Evolutionary conservation across 2,888 invertebrate species (phyloP).

Genomic region (Lasioglossum zephyrum): DNA sequence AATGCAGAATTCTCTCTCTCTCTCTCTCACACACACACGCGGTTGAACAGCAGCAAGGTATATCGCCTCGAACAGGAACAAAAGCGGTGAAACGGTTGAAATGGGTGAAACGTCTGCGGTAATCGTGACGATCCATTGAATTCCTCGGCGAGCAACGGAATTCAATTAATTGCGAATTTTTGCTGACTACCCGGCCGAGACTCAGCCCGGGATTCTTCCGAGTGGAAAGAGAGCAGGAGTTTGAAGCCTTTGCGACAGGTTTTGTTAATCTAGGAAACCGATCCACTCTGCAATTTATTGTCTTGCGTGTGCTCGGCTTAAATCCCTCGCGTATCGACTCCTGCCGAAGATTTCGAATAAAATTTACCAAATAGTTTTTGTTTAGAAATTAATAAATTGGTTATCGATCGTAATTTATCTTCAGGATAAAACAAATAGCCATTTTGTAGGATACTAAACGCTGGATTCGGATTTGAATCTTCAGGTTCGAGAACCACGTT

Average conservation of each 20-base stretch:
- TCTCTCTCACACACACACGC: too few relatives aligned
- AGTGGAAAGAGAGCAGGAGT: not conserved
- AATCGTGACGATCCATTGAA: slow-evolving; percentile 19
- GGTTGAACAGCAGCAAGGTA: not conserved
- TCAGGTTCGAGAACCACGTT: too few relatives aligned
- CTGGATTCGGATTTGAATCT: too few relatives aligned
- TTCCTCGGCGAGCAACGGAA: not conserved
- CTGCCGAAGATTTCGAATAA: too few relatives aligned
- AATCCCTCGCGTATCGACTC: not conserved
- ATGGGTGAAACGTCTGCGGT: slow-evolving; percentile 9
- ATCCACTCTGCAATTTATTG: not conserved
- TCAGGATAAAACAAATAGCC: too few relatives aligned
- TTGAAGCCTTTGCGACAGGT: not conserved
- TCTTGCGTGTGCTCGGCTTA: not conserved
- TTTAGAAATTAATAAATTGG: too few relatives aligned
- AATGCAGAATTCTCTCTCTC: slow-evolving; percentile 11
- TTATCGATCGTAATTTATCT: too few relatives aligned
- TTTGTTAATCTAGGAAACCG: not conserved
- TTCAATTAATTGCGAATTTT: slow-evolving; percentile 9
- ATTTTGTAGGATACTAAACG: too few relatives aligned
- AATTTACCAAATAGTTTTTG: too few relatives aligned
- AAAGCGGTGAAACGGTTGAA: slow-evolving; percentile 11
- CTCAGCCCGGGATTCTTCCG: not conserved
- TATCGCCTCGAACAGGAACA: slow-evolving; percentile 23
- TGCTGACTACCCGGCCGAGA: not conserved